A percentile compares a stretch with the other conserved stretches of the same genome.
Evolutionary conservation across 2,888 invertebrate genomes (phyloP).

Genomic region (Melipona beecheii): DNA sequence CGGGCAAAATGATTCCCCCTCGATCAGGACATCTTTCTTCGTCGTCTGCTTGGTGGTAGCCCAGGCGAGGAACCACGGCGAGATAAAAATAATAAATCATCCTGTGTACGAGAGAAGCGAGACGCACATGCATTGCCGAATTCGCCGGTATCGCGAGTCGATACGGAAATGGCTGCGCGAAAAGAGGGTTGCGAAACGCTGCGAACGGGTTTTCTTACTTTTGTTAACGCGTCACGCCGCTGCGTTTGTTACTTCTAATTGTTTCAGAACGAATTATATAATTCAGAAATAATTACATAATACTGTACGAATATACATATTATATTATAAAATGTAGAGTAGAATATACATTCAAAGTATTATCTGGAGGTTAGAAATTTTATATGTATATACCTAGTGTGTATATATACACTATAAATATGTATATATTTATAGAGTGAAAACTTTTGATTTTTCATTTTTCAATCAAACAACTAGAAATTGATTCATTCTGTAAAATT

Average conservation of each 20-base stretch:
- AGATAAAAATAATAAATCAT: constrained; percentile 83
- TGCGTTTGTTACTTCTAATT: neutral
- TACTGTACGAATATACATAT: too few species aligned
- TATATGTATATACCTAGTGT: too few species aligned
- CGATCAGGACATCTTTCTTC: constrained; percentile 46
- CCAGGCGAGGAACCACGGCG: constrained; percentile 49
- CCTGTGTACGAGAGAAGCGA: constrained; percentile 54
- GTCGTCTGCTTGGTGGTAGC: constrained; percentile 45
- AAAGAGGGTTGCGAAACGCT: neutral
- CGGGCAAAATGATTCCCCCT: constrained; percentile 34
- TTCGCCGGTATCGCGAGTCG: constrained; percentile 77
- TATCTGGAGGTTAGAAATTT: neutral
- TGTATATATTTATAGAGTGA: too few species aligned
- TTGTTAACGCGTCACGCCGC: neutral
- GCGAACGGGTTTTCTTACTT: constrained; percentile 16
- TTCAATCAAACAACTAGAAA: neutral
- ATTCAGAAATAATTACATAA: too few species aligned
- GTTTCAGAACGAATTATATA: neutral
- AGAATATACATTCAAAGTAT: neutral
- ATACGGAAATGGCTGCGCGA: constrained; percentile 79
- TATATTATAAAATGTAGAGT: neutral
- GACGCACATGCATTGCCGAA: constrained; percentile 75
- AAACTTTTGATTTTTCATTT: too few species aligned
- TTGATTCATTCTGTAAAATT: neutral
- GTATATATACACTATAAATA: too few species aligned